Evolutionary conservation across 2,888 invertebrate genomes (phyloP).

Genomic region (Melanchra persicariae): DNA sequence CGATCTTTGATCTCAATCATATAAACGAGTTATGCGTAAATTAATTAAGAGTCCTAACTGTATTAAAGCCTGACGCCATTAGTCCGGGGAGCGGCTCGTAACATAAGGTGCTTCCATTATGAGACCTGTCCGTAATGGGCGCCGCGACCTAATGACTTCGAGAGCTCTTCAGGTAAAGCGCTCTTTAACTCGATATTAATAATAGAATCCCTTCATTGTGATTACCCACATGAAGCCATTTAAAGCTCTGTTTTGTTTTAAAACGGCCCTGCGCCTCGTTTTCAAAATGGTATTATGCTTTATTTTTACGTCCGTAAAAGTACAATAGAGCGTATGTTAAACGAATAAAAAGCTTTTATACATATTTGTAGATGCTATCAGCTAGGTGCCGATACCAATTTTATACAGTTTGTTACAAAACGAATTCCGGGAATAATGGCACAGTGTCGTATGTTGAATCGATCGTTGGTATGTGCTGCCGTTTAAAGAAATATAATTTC

Average conservation of each 20-base stretch:
- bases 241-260: constrained; percentile 45
- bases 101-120: constrained; percentile 82
- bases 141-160: constrained; percentile 78
- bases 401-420: constrained; percentile 52
- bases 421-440: constrained; percentile 49
- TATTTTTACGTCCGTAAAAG: constrained; percentile 18
- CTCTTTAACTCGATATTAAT: constrained; percentile 82
- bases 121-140: constrained; percentile 77
- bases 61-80: constrained; percentile 77
- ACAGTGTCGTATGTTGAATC: constrained; percentile 48
- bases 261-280: constrained; percentile 10
- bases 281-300: constrained; percentile 20
- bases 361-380: constrained; percentile 44
- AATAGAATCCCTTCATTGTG: constrained; percentile 75
- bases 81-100: constrained; percentile 72
- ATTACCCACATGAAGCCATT: constrained; percentile 61
- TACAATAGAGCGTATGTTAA: constrained; percentile 26
- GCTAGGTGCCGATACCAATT: constrained; percentile 44
- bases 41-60: constrained; percentile 79
- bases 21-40: constrained; percentile 68
- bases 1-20: constrained; percentile 35
- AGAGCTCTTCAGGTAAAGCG: constrained; percentile 80
- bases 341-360: constrained; percentile 45
- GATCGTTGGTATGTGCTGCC: constrained; percentile 46
- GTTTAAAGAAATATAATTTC: constrained; percentile 67